Evolutionary conservation across 2,113 vertebrate species (phyloP).

Genomic region (Pteronura brasiliensis): DNA sequence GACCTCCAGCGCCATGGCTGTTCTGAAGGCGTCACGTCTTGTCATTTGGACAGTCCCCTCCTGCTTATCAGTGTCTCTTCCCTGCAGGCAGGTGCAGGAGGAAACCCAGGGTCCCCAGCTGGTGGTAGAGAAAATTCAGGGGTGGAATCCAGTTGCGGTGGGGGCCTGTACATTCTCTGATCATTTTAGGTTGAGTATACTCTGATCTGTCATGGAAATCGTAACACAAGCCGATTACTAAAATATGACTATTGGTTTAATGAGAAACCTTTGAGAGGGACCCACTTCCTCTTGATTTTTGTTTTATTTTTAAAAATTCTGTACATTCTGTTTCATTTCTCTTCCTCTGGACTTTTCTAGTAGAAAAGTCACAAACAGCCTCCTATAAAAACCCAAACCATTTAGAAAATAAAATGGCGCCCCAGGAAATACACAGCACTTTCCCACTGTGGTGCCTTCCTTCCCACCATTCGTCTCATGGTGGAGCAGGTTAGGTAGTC

Average conservation of each 20-base stretch:
- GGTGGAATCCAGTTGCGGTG: neutral
- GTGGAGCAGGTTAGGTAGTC: neutral
- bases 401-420: constrained; percentile 10
- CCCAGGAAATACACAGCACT: neutral
- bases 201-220: constrained; percentile 29
- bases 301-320: constrained; percentile 62
- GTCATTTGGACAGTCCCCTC: neutral
- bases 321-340: constrained; percentile 51
- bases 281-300: constrained; percentile 63
- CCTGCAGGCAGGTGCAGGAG: neutral
- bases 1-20: neutral
- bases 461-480: neutral
- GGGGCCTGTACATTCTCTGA: neutral
- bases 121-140: neutral
- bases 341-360: constrained; percentile 46
- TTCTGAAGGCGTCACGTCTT: neutral
- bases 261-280: constrained; percentile 52
- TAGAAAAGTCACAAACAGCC: neutral
- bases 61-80: neutral
- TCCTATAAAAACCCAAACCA: constrained; percentile 2
- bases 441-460: neutral
- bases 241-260: constrained; percentile 39
- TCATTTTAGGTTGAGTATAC: neutral
- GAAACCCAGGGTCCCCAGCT: neutral
- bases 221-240: neutral